Evolutionary conservation across 2,797 vertebrate genomes (phyloP), one percentile per base, ranked within the genome.

Genomic region (Sebastes itinus): DNA sequence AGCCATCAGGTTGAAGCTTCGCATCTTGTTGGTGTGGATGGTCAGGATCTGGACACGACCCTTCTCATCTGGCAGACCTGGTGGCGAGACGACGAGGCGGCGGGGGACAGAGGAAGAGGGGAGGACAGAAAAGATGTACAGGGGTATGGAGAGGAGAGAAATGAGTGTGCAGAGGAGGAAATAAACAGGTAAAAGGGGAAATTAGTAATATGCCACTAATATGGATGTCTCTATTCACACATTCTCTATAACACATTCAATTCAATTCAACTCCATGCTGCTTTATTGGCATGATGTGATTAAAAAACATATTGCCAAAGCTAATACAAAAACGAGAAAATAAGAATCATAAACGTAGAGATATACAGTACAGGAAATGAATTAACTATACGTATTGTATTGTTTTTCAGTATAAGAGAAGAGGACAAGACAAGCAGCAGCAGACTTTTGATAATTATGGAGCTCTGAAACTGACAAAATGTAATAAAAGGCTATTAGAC

Each of bases 21-120:
- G 91, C 98, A 99, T 99, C 92, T 98, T 96, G 46, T 93, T 94
- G 0, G 98, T 99, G 95, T 99, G 98, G 92, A 99, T 99, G 70
- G 97, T 97, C 13, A 99, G 96, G 84, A 99, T 99, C 95, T 99
- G 98, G 5, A 98, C 86, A 1, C 98, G 96, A 0, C 98, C 98
- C 88, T 99, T 99, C 91, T 99, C 98, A 1, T 99, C 98, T 0
- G 98, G 98, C 60, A 99, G 92, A 75, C 98, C 98, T 99, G 91
- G 63, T 35, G 49, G 68, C 13, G 5, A 30, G 18, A 52, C 1
- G 10, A 23, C 0, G 23, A 25, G 60, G 42, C 30, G 8, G 42
- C 3, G 1, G 4, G 20, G 6, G 38, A 3, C 27, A n/a, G 22
- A 62, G 54, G 32, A 52, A 4, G 54, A 38, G 9, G 6, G 25